Evolutionary conservation across 2,888 invertebrate genomes (phyloP).

Genomic region (Stenoptilia bipunctidactyla): DNA sequence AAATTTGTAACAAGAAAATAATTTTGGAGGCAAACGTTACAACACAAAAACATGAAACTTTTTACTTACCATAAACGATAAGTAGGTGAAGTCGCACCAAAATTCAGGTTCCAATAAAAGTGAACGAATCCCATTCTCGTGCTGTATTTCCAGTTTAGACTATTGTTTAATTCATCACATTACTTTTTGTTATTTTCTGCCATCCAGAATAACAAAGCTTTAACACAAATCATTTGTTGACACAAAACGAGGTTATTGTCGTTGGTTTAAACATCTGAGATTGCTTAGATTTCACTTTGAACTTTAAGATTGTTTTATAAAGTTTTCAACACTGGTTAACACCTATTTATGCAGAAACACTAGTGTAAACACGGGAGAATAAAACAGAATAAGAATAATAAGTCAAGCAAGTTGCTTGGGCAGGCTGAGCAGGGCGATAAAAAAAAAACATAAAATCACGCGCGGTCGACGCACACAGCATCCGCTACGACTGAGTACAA

Average conservation of each 20-base stretch:
- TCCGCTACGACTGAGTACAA: slow-evolving; percentile 28
- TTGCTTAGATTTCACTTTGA: slow-evolving; percentile 47
- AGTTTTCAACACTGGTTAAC: background rate
- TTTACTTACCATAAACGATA: slow-evolving; percentile 64
- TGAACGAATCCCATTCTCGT: slow-evolving; percentile 52
- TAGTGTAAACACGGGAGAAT: background rate
- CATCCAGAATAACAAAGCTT: background rate
- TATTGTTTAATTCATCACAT: slow-evolving; percentile 62
- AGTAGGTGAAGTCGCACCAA: slow-evolving; percentile 56
- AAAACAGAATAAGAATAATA: slow-evolving; percentile 8
- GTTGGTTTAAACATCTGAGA: slow-evolving; percentile 44
- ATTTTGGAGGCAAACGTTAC: slow-evolving; percentile 33
- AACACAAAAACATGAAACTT: slow-evolving; percentile 57
- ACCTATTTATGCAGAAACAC: background rate
- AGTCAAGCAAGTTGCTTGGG: slow-evolving; percentile 29
- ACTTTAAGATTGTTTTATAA: slow-evolving; percentile 20
- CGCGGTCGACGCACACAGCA: slow-evolving; percentile 30
- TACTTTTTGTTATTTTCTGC: slow-evolving; percentile 5
- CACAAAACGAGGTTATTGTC: slow-evolving; percentile 57
- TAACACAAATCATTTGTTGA: slow-evolving; percentile 36
- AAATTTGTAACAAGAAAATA: slow-evolving; percentile 21
- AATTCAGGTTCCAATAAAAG: slow-evolving; percentile 40
- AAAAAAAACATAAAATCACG: slow-evolving; percentile 37
- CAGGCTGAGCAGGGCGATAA: slow-evolving; percentile 20
- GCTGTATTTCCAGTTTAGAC: slow-evolving; percentile 48